Base-by-base conservation (phyloP, 2,888 invertebrate species). In the Drosophila prolongata region DNA sequence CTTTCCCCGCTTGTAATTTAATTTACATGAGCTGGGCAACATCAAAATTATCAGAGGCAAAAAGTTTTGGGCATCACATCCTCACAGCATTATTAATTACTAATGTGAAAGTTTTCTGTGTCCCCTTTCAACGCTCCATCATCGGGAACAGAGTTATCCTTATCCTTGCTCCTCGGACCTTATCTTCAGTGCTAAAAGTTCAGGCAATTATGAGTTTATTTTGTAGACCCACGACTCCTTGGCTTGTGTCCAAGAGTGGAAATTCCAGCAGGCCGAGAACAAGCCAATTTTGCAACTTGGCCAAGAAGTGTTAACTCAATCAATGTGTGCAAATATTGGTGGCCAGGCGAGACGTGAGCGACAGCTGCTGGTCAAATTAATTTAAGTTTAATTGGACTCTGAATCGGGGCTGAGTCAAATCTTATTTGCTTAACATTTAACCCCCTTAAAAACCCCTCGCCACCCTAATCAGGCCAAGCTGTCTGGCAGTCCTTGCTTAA, bases 221-320 rank as follows among this genome's bases (percentile, higher is more conserved):
- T 72, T 60, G 34, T 37, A 46, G 62, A 24, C 24, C 42, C 55
- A 49, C 78, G 67, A 76, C 62, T 73, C 61, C 43, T 61, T 72
- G 65, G 72, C 72, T 46, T 35, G 16, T 53, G 50, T 38, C 62
- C 35, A 60, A 14, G 38, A 38, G 52, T 10, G 40, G 42, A 56
- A 60, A 56, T 47, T 56, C 56, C 47, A 68, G 14, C 55, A 53
- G 56, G 55, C 47, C 52, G 49, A 62, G 47, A 16, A 34, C 38
- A 38, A 68, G 68, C 69, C 68, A 72, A 81, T 72, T 78, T 72
- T 76, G 67, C 67, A 82, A 80, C 80, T 83, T 79, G 69, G 57
- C 76, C 67, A 80, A 73, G 65, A 84, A 87, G 85, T 87, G 82
- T 71, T 87, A 87, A 85, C 77, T 85, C 80, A 87, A 85, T 87